Evolutionary conservation across 2,797 vertebrate species (phyloP).

Genomic region (Mallotus villosus): DNA sequence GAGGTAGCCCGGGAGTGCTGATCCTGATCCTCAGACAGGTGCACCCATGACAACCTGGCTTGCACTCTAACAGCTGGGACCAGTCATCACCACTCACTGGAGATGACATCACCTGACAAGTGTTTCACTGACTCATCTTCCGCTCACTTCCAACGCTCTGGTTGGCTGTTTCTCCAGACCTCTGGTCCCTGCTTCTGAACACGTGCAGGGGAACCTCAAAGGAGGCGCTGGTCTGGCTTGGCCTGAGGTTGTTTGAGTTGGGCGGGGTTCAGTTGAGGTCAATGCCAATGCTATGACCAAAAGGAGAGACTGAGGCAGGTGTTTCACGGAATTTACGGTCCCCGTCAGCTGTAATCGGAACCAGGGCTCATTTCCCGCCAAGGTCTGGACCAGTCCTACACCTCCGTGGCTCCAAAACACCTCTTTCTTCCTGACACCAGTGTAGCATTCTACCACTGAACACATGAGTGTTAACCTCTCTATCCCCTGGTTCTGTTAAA

Average conservation of each 20-base stretch:
- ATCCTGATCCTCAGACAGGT: constrained; percentile 64
- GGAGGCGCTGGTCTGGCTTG: too few species aligned
- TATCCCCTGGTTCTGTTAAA: background rate
- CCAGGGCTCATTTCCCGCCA: too few species aligned
- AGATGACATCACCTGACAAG: constrained; percentile 78
- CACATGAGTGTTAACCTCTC: background rate
- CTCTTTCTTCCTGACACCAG: too few species aligned
- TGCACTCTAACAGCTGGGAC: constrained; percentile 68
- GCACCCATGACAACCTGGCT: constrained; percentile 54
- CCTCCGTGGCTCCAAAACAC: background rate
- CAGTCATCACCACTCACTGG: constrained; percentile 61
- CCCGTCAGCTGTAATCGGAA: background rate
- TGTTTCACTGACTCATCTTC: constrained; percentile 70
- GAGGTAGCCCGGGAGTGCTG: constrained; percentile 51
- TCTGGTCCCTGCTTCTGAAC: constrained; percentile 47
- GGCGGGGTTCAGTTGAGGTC: background rate
- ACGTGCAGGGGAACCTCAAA: constrained; percentile 49
- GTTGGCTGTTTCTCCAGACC: background rate
- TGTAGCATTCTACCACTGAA: background rate
- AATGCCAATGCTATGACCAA: background rate
- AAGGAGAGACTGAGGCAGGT: background rate
- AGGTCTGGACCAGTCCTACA: too few species aligned
- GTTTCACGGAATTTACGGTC: background rate
- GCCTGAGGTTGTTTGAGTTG: background rate
- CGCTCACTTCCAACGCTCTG: constrained; percentile 30